Conservation (phyloP, 2,113 vertebrate genomes). For the Excalfactoria chinensis region DNA sequence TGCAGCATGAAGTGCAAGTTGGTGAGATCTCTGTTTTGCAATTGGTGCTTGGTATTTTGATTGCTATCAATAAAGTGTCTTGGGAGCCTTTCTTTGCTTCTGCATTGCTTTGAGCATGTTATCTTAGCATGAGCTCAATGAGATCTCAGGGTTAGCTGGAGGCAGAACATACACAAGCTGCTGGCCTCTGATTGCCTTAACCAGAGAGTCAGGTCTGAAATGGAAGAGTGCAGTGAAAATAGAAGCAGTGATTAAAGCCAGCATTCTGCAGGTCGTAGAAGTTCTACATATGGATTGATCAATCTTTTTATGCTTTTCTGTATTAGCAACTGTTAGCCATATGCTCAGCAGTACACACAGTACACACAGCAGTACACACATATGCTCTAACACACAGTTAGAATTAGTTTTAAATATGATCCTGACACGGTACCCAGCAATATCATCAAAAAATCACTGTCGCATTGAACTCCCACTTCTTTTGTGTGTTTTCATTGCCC, state of each 20-base stretch:
- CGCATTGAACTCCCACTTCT: neutral
- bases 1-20: neutral
- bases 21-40: neutral
- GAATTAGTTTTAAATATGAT: neutral
- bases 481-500: neutral
- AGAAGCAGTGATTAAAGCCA: neutral
- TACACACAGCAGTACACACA: neutral
- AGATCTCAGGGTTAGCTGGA: neutral
- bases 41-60: neutral
- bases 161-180: neutral
- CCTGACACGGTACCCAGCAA: neutral
- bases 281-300: rapidly evolving
- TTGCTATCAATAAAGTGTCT: neutral
- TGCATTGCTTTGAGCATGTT: neutral
- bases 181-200: neutral
- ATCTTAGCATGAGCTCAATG: neutral
- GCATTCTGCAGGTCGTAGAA: rapidly evolving
- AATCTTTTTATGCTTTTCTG: neutral
- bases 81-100: neutral
- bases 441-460: neutral
- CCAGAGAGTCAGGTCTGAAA: neutral
- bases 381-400: neutral
- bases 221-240: neutral
- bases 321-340: neutral
- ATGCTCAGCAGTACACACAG: neutral